phyloP scores from a whole-genome alignment of 1,140 invertebrate genomes.

The Scaptomyza pallida region DNA sequence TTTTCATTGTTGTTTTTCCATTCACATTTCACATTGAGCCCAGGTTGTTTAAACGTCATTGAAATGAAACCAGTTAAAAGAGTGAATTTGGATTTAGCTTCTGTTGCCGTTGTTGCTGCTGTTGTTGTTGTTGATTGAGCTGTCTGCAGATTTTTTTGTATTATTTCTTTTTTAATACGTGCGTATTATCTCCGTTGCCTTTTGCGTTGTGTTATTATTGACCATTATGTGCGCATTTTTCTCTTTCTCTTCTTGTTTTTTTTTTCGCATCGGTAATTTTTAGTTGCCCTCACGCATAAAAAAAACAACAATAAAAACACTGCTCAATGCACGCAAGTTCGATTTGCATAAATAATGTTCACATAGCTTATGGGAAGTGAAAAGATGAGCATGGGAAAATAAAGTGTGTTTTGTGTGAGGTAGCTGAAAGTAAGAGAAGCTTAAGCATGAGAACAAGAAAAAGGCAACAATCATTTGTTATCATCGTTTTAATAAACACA shows the following conservation, averaged over 20 bases:
- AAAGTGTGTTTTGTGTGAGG: no score
- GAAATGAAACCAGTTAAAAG: slow-evolving; percentile 10
- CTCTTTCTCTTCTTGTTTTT: no score
- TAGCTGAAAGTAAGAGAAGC: no score
- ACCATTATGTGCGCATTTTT: slow-evolving; percentile 22
- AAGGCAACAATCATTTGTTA: no score
- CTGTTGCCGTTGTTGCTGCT: slow-evolving; percentile 9
- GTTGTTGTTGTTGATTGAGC: background rate
- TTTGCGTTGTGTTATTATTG: slow-evolving; percentile 23
- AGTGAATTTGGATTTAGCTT: slow-evolving; percentile 15
- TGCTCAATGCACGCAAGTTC: background rate
- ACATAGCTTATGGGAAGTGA: no score
- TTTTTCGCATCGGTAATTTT: no score
- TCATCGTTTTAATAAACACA: no score
- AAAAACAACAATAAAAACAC: no score
- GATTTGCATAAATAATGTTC: background rate
- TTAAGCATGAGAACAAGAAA: no score
- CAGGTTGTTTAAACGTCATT: slow-evolving; percentile 16
- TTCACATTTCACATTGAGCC: slow-evolving; percentile 28
- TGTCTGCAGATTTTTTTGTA: slow-evolving; percentile 2
- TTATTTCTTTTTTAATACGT: background rate
- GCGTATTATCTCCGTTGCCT: slow-evolving; percentile 14
- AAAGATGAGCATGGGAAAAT: no score
- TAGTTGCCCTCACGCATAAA: background rate
- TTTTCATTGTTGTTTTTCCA: slow-evolving; percentile 24